Base-by-base conservation (phyloP, 1,140 invertebrate species). In the Brevipalpus yothersi region DNA sequence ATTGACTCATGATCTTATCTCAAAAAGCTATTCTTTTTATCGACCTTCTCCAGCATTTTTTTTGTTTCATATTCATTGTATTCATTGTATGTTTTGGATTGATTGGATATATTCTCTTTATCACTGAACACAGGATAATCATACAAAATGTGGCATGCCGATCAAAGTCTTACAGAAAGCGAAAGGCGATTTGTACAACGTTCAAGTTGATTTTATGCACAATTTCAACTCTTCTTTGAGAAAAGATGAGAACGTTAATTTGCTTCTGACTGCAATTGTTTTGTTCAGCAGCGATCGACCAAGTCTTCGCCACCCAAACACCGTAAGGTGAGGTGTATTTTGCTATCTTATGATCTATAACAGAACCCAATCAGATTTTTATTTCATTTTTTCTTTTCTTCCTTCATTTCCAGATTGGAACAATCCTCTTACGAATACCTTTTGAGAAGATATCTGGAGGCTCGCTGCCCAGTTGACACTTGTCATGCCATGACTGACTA, bases 391-490 rank as follows among this genome's bases (percentile, higher is more conserved):
- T 68, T 84, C 88, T 67, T 86, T 86, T 0, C 81, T 81, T 66
- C 80, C 81, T 10, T 80, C 81, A 45, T 91, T 9, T 12, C 7
- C 60, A 82, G 82, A 71, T 72, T 86, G 54, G 86, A 90, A 71
- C 88, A 92, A 75, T 84, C 89, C 72, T 84, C 84, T 11, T 92
- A 91, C 70, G 87, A 86, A 69, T 84, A 85, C 72, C 79, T 92
- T 61, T 75, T 92, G 5, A 74, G 82, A 65, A 76, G 84, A 53
- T 92, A 91, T 71, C 70, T 92, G 53, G 84, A 91, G 69, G 84
- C 82, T 65, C 75, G 82, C 39, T 42, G 15, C 17, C 13, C 41
- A 13, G 84, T 84, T 70, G 77, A 80, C 0, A 82, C 81, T 13
- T 87, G 84, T 68, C 84, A 89, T 67, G 86, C 87, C 0, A 81